Evolutionary conservation across 2,797 vertebrate species (phyloP), one percentile per base, ranked within the genome.

Genomic region (Halcyon leucocephala): DNA sequence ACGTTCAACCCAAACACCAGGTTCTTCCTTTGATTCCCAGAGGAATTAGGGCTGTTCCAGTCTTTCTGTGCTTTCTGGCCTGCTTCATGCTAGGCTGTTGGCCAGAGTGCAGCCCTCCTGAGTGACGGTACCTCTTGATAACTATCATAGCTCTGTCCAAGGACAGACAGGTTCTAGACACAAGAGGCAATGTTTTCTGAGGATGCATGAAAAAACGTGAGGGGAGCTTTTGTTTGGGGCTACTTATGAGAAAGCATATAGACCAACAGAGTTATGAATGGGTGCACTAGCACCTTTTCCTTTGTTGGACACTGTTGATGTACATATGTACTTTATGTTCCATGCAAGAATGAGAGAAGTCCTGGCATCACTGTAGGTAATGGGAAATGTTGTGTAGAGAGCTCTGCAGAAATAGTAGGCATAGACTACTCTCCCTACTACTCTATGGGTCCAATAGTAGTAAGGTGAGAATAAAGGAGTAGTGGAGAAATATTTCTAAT

Each of bases 231-330:
- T 67, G 6, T 46, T 69, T 60, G 28, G n/a, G 21, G 33, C 44
- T 58, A 3, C 22, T 46, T 76, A 46, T 0, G 0, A 60, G 62
- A 42, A 70, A 35, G 13, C 1, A 0, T 39, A 12, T 9, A 52
- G 44, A 31, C 31, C 21, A 21, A 51, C 28, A 37, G 3, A 22
- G 20, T 22, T 58, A 4, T 4, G 35, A 55, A 41, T 15, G 46
- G 24, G 14, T 31, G 14, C 20, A 5, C 31, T 57, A 1, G 22
- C 62, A 20, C 26, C 9, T 70, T 73, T 66, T 64, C 18, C n/a
- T 42, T 52, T 55, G 21, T 54, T 54, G 35, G 80, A 9, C 18
- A 7, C 20, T 65, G 6, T 35, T 81, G 33, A 28, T n/a, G 41
- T 33, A 16, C 31, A 12, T 37, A 14, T n/a, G 9, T 37, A 20